A percentile compares a stretch with the other conserved stretches of the same genome.
These are phyloP conservation scores for Pseudeuparius sepicola DNA, from an alignment of 2,888 invertebrate genomes.

Conservation along the genomic window DNA sequence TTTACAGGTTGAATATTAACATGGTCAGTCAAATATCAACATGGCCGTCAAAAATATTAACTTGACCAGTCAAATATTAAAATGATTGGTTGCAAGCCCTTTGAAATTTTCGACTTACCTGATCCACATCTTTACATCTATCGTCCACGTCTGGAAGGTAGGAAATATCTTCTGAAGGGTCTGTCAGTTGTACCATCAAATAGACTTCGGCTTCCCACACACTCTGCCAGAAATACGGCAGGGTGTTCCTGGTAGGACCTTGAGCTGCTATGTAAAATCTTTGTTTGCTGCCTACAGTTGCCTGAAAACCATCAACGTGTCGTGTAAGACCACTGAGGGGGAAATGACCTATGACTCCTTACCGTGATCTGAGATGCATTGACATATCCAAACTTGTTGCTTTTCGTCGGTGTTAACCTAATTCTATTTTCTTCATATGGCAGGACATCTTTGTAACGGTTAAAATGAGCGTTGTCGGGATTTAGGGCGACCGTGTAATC, in stretches of 20 bases:
- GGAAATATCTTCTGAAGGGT: constrained; percentile 43
- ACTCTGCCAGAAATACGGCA: constrained; percentile 72
- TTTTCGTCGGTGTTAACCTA: constrained; percentile 66
- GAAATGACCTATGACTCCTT: constrained; percentile 23
- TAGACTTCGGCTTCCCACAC: constrained; percentile 83
- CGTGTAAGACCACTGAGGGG: background rate
- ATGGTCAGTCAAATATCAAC: too few relatives aligned
- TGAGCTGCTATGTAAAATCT: constrained; percentile 80
- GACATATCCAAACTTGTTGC: constrained; percentile 81
- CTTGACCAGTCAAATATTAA: too few relatives aligned
- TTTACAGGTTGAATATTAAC: too few relatives aligned
- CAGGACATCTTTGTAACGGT: constrained; percentile 59
- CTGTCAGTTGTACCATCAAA: constrained; percentile 69
- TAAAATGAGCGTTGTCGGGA: constrained; percentile 52
- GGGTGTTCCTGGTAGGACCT: constrained; percentile 51
- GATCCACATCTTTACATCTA: constrained; percentile 53
- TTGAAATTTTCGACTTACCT: constrained; percentile 40
- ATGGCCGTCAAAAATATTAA: too few relatives aligned
- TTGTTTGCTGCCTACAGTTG: constrained; percentile 72
- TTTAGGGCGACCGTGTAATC: constrained; percentile 63
- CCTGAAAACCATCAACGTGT: constrained; percentile 41
- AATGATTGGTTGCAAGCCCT: too few relatives aligned
- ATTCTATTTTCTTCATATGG: constrained; percentile 89
- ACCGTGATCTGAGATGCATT: constrained; percentile 89
- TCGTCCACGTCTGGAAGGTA: constrained; percentile 51